Base-by-base conservation (phyloP, 2,113 vertebrate genomes). In the Upupa epops region DNA sequence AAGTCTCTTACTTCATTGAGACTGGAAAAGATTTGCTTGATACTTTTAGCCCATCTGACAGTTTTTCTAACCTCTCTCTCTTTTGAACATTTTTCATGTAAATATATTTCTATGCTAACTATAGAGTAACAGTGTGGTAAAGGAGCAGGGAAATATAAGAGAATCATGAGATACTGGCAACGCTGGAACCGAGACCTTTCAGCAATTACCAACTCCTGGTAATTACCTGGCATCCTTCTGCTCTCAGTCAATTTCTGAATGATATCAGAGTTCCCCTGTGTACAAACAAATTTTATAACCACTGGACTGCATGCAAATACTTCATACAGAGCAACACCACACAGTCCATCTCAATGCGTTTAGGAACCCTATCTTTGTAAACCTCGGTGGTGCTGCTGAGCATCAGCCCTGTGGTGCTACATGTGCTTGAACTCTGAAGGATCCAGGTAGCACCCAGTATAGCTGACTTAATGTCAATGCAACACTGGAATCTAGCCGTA, bases 11-110 rank as follows among this genome's bases (percentile, higher is more conserved):
- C 46, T 89, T 93, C 48, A 36, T 63, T 34, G 29, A 93, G 56
- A 7, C 13, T 80, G n/a, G 75, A 80, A 89, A 86, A 66, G 4
- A 69, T 83, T 63, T 79, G 8, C 46, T 72, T 76, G 69, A 42
- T 82, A 68, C 79, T 89, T 86, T 92, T 73, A 95, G 31, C 72
- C 71, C 42, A 24, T 51, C 21, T 77, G 76, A 76, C 55, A 87
- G 59, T 65, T 94, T 90, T 87, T 42, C 21, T 89, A 89, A 89
- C 79, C 68, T 88, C 34, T 88, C 21, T 89, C 48, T 37, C 42
- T 80, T 88, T 34, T 55, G 51, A 94, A 58, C 20, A 11, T 46
- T 85, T 90, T 82, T 87, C 58, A 55, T 42, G 42, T 75, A 89
- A 78, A 52, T 87, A 42, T 63, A 85, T 84, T 73, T 69, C 48